These are phyloP conservation scores for Nematostella vectensis DNA, from an alignment of 92 coral and sea anemone species.

Conservation along the genomic window DNA sequence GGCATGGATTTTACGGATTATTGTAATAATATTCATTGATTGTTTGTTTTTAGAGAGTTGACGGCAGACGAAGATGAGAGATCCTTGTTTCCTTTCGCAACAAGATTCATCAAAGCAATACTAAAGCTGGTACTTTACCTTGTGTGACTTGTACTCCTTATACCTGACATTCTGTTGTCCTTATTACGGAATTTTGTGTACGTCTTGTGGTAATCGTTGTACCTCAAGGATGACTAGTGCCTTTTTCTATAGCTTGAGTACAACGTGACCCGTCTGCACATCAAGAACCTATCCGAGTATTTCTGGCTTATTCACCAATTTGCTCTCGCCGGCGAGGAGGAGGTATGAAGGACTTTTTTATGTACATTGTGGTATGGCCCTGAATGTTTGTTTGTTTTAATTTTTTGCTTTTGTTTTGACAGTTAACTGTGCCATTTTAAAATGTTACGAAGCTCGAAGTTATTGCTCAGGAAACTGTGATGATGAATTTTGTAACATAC, in stretches of 20 bases:
- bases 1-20: no score
- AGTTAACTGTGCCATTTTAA: no score
- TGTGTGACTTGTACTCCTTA: no score
- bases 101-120: constrained; percentile 77
- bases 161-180: no score
- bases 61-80: constrained; percentile 43
- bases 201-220: no score
- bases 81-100: constrained; percentile 47
- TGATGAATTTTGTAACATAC: no score
- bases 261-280: constrained; percentile 56
- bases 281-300: constrained; percentile 89
- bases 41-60: constrained; percentile 36
- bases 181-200: constrained; percentile 65
- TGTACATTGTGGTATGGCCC: not conserved
- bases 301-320: constrained; percentile 92
- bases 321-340: constrained; percentile 81
- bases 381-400: not conserved
- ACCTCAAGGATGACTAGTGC: no score
- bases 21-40: no score
- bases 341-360: constrained; percentile 29
- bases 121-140: constrained; percentile 75
- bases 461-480: no score
- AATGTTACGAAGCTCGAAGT: no score
- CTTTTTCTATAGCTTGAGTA: constrained; percentile 57
- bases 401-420: not conserved